Percentiles rank a stretch among this genome's conserved stretches.
phyloP scores from a whole-genome alignment of 2,888 invertebrate species.

The Caenorhabditis sp. region DNA sequence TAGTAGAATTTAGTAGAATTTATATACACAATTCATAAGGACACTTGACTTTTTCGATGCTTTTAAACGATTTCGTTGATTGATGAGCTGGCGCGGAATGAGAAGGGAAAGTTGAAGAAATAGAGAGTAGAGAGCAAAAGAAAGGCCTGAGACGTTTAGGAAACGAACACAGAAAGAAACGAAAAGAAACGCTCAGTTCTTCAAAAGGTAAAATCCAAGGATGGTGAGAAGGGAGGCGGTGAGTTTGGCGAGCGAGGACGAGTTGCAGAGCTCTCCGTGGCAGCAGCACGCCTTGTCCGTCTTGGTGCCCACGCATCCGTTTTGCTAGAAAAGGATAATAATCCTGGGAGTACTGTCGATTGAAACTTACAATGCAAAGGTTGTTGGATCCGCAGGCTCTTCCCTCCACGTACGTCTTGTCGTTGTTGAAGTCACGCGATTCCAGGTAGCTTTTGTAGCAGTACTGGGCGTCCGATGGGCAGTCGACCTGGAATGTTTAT shows the following conservation, averaged over 20 bases:
- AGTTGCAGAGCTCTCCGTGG: conserved; percentile 63
- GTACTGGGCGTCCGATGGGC: conserved; percentile 60
- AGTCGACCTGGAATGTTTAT: conserved; percentile 61
- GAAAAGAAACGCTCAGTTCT: conserved; percentile 21
- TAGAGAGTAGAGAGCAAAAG: conserved; percentile 2
- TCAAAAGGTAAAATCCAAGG: conserved; percentile 41
- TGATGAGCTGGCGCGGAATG: conserved; percentile 29
- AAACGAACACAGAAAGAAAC: background rate
- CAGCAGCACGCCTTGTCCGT: conserved; percentile 66
- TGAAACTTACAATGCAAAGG: conserved; percentile 58
- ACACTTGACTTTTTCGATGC: conserved; percentile 11
- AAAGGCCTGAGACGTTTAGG: conserved; percentile 29
- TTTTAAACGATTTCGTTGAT: background rate
- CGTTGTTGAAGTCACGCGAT: conserved; percentile 57
- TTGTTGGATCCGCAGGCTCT: conserved; percentile 62
- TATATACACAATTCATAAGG: conserved; percentile 10
- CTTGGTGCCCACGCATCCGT: conserved; percentile 60
- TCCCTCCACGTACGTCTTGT: conserved; percentile 57
- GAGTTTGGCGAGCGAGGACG: conserved; percentile 36
- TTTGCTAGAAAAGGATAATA: conserved; percentile 62
- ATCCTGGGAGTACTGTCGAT: too few species aligned
- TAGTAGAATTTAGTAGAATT: too few species aligned
- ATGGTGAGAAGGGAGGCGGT: conserved; percentile 41
- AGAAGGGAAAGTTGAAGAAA: conserved; percentile 1
- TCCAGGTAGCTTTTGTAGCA: conserved; percentile 64